Percentiles rank a stretch among this genome's conserved stretches.
phyloP scores from a whole-genome alignment of 2,888 invertebrate genomes.

The Lobophora halterata region DNA sequence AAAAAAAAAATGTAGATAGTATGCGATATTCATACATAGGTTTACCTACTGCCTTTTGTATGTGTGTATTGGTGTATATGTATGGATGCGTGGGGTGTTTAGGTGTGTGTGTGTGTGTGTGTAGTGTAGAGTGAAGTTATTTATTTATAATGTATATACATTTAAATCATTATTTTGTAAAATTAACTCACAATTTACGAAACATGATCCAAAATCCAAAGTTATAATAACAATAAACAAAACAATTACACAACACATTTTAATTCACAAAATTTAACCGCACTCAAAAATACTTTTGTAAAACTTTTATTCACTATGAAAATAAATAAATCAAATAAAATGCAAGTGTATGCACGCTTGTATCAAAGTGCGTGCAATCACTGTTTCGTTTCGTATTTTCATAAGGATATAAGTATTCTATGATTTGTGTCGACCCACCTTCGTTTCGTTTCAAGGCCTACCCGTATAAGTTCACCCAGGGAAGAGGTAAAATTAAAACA shows the following conservation, averaged over 20 bases:
- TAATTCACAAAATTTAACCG: too few relatives aligned
- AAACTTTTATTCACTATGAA: constrained; percentile 24
- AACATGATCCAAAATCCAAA: constrained; percentile 55
- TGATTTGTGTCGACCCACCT: constrained; percentile 72
- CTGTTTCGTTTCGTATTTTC: constrained; percentile 56
- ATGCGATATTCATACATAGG: too few relatives aligned
- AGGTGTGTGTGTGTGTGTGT: too few relatives aligned
- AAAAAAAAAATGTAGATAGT: too few relatives aligned
- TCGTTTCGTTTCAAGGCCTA: constrained; percentile 67
- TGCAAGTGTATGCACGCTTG: constrained; percentile 35
- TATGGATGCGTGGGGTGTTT: too few relatives aligned
- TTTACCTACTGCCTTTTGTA: too few relatives aligned
- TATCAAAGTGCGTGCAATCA: constrained; percentile 54
- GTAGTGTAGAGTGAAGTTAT: too few relatives aligned
- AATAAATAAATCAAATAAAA: constrained; percentile 23
- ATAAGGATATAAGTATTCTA: constrained; percentile 71
- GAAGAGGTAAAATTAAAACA: constrained; percentile 36
- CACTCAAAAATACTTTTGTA: constrained; percentile 35
- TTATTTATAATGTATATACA: too few relatives aligned
- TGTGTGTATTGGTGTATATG: too few relatives aligned
- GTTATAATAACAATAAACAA: constrained; percentile 38
- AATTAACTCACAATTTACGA: constrained; percentile 65
- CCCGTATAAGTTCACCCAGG: constrained; percentile 65
- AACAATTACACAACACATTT: constrained; percentile 53
- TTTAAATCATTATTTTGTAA: too few relatives aligned